Evolutionary conservation across 2,888 invertebrate species (phyloP).

Genomic region (Antitype chi): DNA sequence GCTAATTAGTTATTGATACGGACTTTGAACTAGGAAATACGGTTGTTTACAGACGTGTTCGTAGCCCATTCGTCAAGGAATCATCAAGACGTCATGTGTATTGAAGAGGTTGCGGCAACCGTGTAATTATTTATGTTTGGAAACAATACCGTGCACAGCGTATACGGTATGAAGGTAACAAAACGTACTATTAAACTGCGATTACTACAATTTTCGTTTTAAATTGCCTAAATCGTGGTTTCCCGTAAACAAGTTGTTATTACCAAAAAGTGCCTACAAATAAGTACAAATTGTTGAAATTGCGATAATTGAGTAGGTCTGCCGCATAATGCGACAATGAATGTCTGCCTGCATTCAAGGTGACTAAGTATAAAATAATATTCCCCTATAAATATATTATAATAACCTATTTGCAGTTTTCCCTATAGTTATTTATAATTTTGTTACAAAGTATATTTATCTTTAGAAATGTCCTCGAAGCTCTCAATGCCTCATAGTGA

Average conservation of each 20-base stretch:
- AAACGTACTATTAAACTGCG: slow-evolving; percentile 44
- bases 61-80: slow-evolving; percentile 36
- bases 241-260: slow-evolving; percentile 46
- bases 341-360: slow-evolving; percentile 11
- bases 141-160: slow-evolving; percentile 46
- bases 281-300: slow-evolving; percentile 33
- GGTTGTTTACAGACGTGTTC: slow-evolving; percentile 37
- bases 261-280: slow-evolving; percentile 28
- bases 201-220: slow-evolving; percentile 51
- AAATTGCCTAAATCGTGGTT: slow-evolving; percentile 43
- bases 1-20: slow-evolving; percentile 51
- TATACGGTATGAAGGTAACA: slow-evolving; percentile 36
- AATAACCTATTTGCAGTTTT: slow-evolving; percentile 12
- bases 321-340: slow-evolving; percentile 7
- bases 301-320: slow-evolving; percentile 29
- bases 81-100: slow-evolving; percentile 54
- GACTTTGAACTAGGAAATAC: slow-evolving; percentile 47
- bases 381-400: neutral
- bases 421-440: slow-evolving; percentile 6
- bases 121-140: slow-evolving; percentile 51
- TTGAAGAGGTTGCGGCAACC: slow-evolving; percentile 44
- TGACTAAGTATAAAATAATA: slow-evolving; percentile 12
- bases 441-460: slow-evolving; percentile 17
- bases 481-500: neutral
- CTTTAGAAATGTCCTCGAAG: slow-evolving; percentile 8